Evolutionary conservation across 2,888 invertebrate species (phyloP).

Genomic region (Oasisia sp.): DNA sequence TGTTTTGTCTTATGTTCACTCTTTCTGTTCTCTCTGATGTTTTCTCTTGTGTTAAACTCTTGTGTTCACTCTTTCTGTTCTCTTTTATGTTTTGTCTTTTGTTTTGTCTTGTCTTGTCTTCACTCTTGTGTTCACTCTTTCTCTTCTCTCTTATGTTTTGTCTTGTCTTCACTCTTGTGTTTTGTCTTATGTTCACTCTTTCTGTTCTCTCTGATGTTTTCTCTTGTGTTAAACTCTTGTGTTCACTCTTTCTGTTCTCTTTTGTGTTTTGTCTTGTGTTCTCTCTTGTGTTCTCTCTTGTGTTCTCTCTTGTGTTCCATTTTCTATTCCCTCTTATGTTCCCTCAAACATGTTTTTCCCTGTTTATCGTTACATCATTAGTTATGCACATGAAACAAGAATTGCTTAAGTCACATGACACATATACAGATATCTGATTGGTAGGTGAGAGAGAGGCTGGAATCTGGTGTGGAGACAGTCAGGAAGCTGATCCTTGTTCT

Average conservation of each 20-base stretch:
- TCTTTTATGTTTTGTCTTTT: too few relatives aligned
- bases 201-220: too few relatives aligned
- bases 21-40: too few relatives aligned
- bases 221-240: neutral
- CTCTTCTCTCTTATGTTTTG: too few relatives aligned
- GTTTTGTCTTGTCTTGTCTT: neutral
- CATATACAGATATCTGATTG: neutral
- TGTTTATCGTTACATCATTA: neutral
- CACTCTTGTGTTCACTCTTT: neutral
- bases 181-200: neutral
- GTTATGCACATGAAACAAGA: neutral
- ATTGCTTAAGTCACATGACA: neutral
- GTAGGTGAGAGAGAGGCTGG: constrained; percentile 38
- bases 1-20: too few relatives aligned
- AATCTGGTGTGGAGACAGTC: constrained; percentile 31
- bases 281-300: too few relatives aligned
- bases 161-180: neutral
- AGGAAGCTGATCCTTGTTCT: constrained; percentile 37
- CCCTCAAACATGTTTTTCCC: too few relatives aligned
- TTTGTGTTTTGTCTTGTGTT: too few relatives aligned
- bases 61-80: too few relatives aligned
- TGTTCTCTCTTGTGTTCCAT: neutral
- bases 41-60: too few relatives aligned
- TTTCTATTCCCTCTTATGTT: too few relatives aligned
- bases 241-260: neutral